A percentile compares a stretch with the other conserved stretches of the same genome.
phyloP scores from a whole-genome alignment of 2,797 vertebrate species.

The Cyclura pinguis region DNA sequence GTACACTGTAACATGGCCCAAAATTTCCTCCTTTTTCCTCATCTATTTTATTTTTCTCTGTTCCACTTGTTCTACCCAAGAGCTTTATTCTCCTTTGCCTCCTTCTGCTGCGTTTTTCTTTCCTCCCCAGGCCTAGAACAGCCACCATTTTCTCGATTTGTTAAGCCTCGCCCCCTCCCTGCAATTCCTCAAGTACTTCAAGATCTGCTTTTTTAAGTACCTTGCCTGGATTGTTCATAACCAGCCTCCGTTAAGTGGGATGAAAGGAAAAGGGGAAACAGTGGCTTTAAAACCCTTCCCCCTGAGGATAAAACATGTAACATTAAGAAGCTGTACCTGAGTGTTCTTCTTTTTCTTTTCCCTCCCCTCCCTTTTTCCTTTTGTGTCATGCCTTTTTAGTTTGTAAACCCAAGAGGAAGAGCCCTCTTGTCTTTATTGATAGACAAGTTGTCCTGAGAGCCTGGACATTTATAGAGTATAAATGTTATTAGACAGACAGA shows the following conservation, averaged over 20 bases:
- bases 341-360: not conserved
- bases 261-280: not conserved
- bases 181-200: not conserved
- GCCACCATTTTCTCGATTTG: not conserved
- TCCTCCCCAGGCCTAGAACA: not conserved
- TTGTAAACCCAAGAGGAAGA: not conserved
- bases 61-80: not conserved
- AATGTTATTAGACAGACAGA: too few relatives aligned
- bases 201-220: not conserved
- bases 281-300: not conserved
- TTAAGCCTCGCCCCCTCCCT: not conserved
- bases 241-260: not conserved
- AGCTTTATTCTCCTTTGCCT: not conserved
- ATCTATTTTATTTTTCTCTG: not conserved
- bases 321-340: not conserved
- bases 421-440: too few relatives aligned
- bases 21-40: not conserved
- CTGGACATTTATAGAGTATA: too few relatives aligned
- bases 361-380: not conserved
- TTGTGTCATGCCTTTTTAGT: not conserved
- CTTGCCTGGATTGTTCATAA: not conserved
- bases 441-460: not conserved
- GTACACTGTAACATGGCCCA: not conserved
- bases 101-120: not conserved
- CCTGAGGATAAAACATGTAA: not conserved